phyloP scores from a whole-genome alignment of 2,113 vertebrate species.

The Hystrix brachyura region DNA sequence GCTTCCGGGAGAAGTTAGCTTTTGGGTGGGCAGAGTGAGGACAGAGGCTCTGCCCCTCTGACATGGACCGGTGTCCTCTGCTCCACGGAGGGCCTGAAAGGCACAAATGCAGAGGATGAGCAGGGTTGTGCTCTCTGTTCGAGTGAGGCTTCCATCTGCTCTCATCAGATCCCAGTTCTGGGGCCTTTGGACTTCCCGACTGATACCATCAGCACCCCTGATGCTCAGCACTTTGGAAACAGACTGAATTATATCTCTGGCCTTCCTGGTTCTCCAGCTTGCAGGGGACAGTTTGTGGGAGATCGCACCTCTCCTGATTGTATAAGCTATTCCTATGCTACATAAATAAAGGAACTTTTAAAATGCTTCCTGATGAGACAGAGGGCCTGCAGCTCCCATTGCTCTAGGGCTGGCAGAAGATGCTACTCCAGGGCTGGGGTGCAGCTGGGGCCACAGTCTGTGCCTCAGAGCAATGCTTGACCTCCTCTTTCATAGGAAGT shows the following conservation, averaged over 20 bases:
- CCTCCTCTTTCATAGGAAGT: neutral
- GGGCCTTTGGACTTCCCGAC: neutral
- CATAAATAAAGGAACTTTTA: neutral
- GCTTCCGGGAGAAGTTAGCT: neutral
- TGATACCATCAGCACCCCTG: neutral
- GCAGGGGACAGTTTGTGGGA: neutral
- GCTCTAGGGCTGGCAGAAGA: neutral
- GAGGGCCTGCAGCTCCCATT: neutral
- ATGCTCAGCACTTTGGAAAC: neutral
- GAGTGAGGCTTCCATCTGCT: too few relatives aligned
- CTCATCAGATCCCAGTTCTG: neutral
- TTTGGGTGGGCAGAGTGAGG: neutral
- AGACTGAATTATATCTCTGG: too few relatives aligned
- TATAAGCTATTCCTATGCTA: neutral
- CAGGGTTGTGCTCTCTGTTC: too few relatives aligned
- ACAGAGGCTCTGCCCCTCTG: neutral
- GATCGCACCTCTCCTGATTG: neutral
- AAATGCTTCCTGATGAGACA: neutral
- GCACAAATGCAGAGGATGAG: neutral
- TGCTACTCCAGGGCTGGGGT: neutral
- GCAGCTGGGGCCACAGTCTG: fast-evolving
- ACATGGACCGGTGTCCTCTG: too few relatives aligned
- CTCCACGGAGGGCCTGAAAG: too few relatives aligned
- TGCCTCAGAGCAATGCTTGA: neutral
- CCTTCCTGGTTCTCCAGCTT: neutral